Base-by-base conservation (phyloP, 2,113 vertebrate species). In the Apodemus speciosus region DNA sequence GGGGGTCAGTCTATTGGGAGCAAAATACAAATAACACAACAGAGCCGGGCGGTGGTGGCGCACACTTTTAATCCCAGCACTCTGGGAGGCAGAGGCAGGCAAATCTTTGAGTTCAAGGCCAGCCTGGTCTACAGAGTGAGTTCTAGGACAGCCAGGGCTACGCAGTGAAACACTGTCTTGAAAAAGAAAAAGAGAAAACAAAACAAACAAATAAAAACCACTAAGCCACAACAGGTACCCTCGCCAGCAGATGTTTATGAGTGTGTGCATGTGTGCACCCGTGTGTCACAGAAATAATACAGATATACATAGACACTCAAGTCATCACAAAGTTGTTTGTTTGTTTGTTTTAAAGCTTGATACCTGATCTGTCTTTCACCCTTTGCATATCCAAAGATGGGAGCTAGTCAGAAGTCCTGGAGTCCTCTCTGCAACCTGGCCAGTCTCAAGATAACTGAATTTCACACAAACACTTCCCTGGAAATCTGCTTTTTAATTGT, bases 1-100 rank as follows among this genome's bases (percentile, higher is more conserved):
- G 81, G 88, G 91, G 95, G 96, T 92, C 96, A 79, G 66, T 94
- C 93, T 86, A 73, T 79, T 94, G 38, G 95, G 90, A 93, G 73
- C 90, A 3, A 60, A 76, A 46, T 13, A 76, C 46, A 69, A 66
- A 64, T 35, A 43, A n/a, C 1, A n/a, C 68, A n/a, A 20, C 35
- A 69, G 68, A 69, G 68, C 35, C 6, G 3, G 68, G 16, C 1
- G 4, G 64, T 13, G 62, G 62, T 35, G 64, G 64, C 1, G 2
- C 64, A 66, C 64, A 66, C 62, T 32, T 66, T 66, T 66, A 66
- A 66, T 66, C 30, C 30, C 27, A 66, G 30, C 62, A 66, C 27
- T 66, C 15, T 35, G 32, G 64, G 64, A 66, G 64, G 14, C 30
- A 66, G 64, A 66, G 14, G 64, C 68, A n/a, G 68, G 68, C 35